A percentile compares a stretch with the other conserved stretches of the same genome.
These are phyloP conservation scores for Pteromalus puparum DNA, from an alignment of 1,140 invertebrate species.

Conservation along the genomic window DNA sequence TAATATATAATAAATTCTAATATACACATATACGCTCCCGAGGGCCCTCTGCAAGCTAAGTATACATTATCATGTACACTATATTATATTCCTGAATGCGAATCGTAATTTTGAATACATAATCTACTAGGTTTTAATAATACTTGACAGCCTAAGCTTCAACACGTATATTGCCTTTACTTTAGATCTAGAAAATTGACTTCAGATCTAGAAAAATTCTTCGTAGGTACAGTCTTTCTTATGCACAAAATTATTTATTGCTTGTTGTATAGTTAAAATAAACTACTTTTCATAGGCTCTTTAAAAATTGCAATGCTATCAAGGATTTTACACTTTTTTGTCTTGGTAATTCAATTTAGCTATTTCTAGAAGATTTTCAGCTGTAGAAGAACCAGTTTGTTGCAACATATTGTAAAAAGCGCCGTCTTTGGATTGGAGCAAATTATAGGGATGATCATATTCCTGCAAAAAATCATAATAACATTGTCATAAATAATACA, in stretches of 20 bases:
- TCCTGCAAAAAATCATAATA: conserved; percentile 72
- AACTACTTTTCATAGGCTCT: neutral
- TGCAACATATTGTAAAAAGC: conserved; percentile 80
- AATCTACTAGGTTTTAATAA: neutral
- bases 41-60: neutral
- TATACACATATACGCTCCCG: too few relatives aligned
- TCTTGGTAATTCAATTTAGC: conserved; percentile 72
- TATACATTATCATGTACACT: neutral
- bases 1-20: too few relatives aligned
- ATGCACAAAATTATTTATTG: neutral
- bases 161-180: neutral
- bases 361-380: conserved; percentile 78
- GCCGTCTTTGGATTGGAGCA: conserved; percentile 76
- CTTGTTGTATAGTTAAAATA: neutral
- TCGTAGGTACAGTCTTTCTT: conserved; percentile 9
- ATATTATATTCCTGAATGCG: neutral
- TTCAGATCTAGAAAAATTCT: neutral
- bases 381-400: conserved; percentile 80
- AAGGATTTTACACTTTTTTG: neutral
- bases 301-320: neutral
- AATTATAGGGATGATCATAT: conserved; percentile 79
- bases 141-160: neutral
- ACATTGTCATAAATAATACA: neutral
- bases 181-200: neutral
- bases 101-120: neutral